Evolutionary conservation across 2,797 vertebrate species (phyloP), one percentile per base, ranked within the genome.

Genomic region (Sebastes minor): DNA sequence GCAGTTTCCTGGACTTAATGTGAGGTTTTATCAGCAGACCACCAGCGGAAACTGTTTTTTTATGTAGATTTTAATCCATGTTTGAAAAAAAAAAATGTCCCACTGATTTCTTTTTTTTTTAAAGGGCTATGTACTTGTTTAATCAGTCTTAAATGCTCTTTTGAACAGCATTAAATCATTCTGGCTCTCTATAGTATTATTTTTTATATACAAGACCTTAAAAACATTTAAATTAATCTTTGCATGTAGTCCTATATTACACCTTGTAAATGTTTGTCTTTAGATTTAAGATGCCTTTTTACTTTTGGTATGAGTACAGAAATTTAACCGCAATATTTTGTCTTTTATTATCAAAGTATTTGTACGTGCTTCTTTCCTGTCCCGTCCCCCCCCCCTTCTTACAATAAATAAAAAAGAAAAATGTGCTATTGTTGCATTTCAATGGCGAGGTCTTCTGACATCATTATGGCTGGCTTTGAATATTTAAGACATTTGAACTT

Each of bases 211-310:
- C 83, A 87, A 94, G 83, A 90, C 89, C 87, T 90, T 90, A 87
- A 91, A 91, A 89, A 89, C 84, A 83, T 93, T 95, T 89, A 90
- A 92, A 94, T 91, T 93, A 93, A 95, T 94, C 90, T 89, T 92
- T 96, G 95, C 96, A 96, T 96, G 95, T 95, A 93, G 93, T 90
- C 93, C 86, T 93, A 78, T 94, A 93, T 90, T 83, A 89, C 89
- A 91, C 83, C 86, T 76, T 90, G 82, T 92, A 90, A 79, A 91
- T 94, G 90, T 92, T 88, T 90, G 88, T 93, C 82, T 85, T 62
- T 95, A 94, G 92, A 90, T 89, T 82, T 82, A 90, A 91, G 87
- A 91, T 89, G 88, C 79, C 79, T 93, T 94, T 94, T 89, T 92
- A 91, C 84, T 81, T 91, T 88, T 89, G 84, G 88, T 92, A 92